Percentiles rank a stretch among this genome's conserved stretches.
phyloP scores from a whole-genome alignment of 2,113 vertebrate species.

The Pleuronectes platessa region DNA sequence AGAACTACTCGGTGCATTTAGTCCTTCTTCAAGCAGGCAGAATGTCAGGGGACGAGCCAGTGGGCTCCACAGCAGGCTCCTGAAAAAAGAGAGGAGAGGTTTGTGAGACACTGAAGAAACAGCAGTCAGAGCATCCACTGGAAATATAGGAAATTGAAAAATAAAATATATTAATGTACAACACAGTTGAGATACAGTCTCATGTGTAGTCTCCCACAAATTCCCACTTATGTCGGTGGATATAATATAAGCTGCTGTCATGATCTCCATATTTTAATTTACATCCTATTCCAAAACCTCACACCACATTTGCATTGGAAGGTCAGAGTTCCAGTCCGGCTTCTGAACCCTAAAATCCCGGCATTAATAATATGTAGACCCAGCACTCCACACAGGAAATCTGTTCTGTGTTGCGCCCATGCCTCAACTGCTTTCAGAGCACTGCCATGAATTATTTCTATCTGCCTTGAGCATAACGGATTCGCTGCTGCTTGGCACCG shows the following conservation, averaged over 20 bases:
- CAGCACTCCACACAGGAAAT: slow-evolving; percentile 34
- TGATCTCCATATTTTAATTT: slow-evolving; percentile 9
- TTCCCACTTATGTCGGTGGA: slow-evolving; percentile 3
- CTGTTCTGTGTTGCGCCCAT: slow-evolving; percentile 51
- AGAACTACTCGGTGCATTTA: slow-evolving; percentile 52
- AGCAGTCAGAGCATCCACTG: slow-evolving; percentile 1
- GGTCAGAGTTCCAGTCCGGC: neutral
- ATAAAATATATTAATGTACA: slow-evolving; percentile 11
- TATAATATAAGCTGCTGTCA: slow-evolving; percentile 11
- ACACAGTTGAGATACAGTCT: slow-evolving; percentile 17
- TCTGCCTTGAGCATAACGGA: slow-evolving; percentile 71
- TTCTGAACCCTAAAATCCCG: slow-evolving; percentile 13
- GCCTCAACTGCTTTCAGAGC: slow-evolving; percentile 57
- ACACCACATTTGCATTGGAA: slow-evolving; percentile 12
- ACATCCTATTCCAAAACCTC: slow-evolving; percentile 12
- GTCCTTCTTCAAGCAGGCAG: slow-evolving; percentile 35
- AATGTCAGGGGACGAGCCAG: slow-evolving; percentile 32
- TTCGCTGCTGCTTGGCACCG: slow-evolving; percentile 59
- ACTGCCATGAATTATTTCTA: slow-evolving; percentile 73
- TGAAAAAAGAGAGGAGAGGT: slow-evolving; percentile 51
- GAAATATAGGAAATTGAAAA: neutral
- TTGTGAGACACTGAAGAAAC: slow-evolving; percentile 34
- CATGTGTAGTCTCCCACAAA: slow-evolving; percentile 22
- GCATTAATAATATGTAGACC: slow-evolving; percentile 37
- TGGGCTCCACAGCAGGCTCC: slow-evolving; percentile 45